Conservation (phyloP, 2,113 vertebrate genomes). For the Halcyon senegalensis region DNA sequence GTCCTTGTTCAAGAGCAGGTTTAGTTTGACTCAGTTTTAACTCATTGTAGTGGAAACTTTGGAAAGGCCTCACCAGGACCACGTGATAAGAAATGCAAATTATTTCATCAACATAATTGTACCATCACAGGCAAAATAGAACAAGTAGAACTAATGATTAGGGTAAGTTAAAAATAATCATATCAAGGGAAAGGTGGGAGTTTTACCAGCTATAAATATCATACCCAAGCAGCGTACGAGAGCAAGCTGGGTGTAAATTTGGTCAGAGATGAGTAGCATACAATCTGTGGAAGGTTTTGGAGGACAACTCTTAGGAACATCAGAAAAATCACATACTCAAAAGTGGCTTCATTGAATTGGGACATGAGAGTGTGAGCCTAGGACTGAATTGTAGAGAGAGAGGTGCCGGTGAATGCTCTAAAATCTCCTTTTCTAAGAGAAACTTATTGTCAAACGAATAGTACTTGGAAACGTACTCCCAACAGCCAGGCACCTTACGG, state of each 20-base stretch:
- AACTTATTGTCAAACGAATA: not conserved
- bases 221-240: not conserved
- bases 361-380: not conserved
- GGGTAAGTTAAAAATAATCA: not conserved
- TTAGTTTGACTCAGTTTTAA: slow-evolving; percentile 6
- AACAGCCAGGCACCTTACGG: not conserved
- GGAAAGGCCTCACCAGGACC: not conserved
- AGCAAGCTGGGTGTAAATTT: not conserved
- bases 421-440: not conserved
- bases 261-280: too few species aligned
- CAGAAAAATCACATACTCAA: not conserved
- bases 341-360: not conserved
- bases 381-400: not conserved
- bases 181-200: not conserved
- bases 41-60: not conserved
- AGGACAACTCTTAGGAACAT: not conserved
- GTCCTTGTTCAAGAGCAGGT: not conserved
- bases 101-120: not conserved
- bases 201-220: not conserved
- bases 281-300: fast-evolving
- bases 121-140: not conserved
- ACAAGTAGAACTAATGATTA: not conserved
- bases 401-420: not conserved
- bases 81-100: not conserved
- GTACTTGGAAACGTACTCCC: not conserved